Base-by-base conservation (phyloP, 2,797 vertebrate genomes). In the Menidia menidia region DNA sequence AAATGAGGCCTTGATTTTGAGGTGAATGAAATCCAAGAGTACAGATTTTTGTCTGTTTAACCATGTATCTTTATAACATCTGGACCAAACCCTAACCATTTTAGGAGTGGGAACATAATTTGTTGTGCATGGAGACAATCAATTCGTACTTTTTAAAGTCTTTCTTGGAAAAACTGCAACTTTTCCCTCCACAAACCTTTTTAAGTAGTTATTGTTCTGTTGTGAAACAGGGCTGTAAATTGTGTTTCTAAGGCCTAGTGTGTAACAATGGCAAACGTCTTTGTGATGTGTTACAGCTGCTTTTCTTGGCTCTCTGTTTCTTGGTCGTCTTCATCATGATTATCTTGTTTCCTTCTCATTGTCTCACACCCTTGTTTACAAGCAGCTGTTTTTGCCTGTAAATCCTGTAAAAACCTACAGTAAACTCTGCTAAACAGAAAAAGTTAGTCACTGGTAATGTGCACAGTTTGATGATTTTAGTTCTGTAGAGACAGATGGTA, bases 1-100 rank as follows among this genome's bases (percentile, higher is more conserved):
- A 67, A 76, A 65, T 83, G 66, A 68, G 0, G 42, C 52, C 55
- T 60, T 31, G 42, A 16, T 51, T 14, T 50, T 56, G 68, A 25
- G 25, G 25, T 25, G 25, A 25, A 25, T 25, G 6, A 10, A 39
- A 39, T 39, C 35, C 35, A 39, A 39, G 5, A 39, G 18, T 48
- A 9, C 10, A 48, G 47, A 48, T 48, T 25, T 50, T 25, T 50
- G 48, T 50, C 35, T 39, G 19, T 25, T 2, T 12, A 30, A 18
- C 11, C 18, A n/a, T n/a, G 47, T 11, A 3, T 18, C 18, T 50
- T 50, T 47, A 25, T 2, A 47, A 47, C 44, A 7, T 9, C 25
- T 25, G 25, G 25, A 25, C 25, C 4, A 7, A 47, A 50, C n/a
- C 47, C 47, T 3, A 4, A 51, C 8, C 19, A 52, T 52, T 14